Percentiles rank a stretch among this genome's conserved stretches.
Evolutionary conservation across 2,113 vertebrate species (phyloP).

Genomic region (Phoenicopterus ruber): DNA sequence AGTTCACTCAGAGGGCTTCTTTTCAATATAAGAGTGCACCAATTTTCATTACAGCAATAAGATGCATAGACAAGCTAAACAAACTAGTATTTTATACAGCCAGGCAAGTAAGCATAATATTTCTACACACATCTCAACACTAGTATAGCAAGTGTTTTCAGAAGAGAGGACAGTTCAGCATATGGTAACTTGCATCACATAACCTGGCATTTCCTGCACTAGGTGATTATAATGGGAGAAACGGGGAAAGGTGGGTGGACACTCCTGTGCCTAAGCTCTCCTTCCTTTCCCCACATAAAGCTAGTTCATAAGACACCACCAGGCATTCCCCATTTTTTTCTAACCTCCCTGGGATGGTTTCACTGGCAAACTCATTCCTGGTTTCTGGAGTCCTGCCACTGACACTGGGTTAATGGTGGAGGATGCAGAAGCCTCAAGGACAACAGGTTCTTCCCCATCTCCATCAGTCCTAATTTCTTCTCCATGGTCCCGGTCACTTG

Average conservation of each 20-base stretch:
- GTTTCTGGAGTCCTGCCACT: constrained; percentile 79
- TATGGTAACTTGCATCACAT: background rate
- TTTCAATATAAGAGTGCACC: background rate
- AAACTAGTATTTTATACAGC: background rate
- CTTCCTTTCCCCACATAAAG: background rate
- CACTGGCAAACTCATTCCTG: constrained; percentile 91
- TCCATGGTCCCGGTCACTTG: constrained; percentile 67
- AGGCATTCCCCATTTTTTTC: constrained; percentile 40
- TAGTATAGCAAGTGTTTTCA: background rate
- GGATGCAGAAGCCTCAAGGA: constrained; percentile 73
- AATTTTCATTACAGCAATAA: background rate
- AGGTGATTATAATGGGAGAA: background rate
- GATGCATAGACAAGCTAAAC: background rate
- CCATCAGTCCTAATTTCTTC: constrained; percentile 70
- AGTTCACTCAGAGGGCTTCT: background rate
- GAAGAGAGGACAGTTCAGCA: background rate
- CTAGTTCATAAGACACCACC: background rate
- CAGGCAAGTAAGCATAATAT: background rate
- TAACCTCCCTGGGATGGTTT: constrained; percentile 89
- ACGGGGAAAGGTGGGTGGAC: background rate
- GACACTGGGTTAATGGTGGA: constrained; percentile 80
- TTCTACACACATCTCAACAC: background rate
- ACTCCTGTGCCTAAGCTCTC: background rate
- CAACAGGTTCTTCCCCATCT: constrained; percentile 75
- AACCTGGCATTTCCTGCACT: background rate